Conservation (phyloP, 2,797 vertebrate species). For the Sebastes oblongus region DNA sequence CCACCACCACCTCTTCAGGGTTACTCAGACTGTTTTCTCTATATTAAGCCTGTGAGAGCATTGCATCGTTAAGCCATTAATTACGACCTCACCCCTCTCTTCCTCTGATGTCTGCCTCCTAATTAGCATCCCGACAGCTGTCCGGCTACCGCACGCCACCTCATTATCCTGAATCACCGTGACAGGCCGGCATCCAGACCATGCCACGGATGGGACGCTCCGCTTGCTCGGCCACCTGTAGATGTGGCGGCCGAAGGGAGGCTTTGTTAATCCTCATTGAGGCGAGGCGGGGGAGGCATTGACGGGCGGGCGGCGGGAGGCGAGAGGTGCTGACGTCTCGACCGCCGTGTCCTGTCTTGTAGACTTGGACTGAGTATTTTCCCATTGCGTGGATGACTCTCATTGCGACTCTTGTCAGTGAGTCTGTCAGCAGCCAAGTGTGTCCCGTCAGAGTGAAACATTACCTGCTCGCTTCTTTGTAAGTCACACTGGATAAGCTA, state of each 20-base stretch:
- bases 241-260: neutral
- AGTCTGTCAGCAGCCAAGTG: constrained; percentile 12
- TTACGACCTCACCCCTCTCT: neutral
- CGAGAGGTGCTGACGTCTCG: neutral
- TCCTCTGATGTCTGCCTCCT: constrained; percentile 46
- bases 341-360: neutral
- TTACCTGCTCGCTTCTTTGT: neutral
- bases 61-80: constrained; percentile 63
- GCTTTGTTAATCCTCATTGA: neutral
- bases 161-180: constrained; percentile 30
- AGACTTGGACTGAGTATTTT: constrained; percentile 4
- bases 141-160: constrained; percentile 44
- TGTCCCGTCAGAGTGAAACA: constrained; percentile 8
- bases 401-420: neutral
- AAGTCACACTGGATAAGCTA: neutral
- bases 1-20: constrained; percentile 2
- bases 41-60: constrained; percentile 49
- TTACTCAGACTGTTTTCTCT: constrained; percentile 35
- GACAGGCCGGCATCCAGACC: constrained; percentile 34
- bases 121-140: constrained; percentile 62
- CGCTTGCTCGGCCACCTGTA: constrained; percentile 2
- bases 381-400: neutral
- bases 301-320: neutral
- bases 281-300: neutral
- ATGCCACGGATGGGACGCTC: neutral